Conservation (phyloP, 2,113 vertebrate genomes). For the Triplophysa rosa region DNA sequence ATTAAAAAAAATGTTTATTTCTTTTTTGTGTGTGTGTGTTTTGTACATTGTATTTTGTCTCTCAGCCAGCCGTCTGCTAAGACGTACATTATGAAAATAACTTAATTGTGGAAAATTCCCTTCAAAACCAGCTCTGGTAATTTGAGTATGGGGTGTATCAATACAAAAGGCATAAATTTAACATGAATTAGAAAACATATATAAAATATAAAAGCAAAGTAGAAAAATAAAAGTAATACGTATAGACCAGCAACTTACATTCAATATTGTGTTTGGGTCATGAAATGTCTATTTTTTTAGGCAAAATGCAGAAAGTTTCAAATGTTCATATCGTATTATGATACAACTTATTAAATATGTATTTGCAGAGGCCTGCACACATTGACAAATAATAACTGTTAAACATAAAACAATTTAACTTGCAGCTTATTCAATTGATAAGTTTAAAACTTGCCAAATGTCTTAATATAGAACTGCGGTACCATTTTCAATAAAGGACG, state of each 20-base stretch:
- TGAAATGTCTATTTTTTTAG: not conserved
- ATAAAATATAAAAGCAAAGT: slow-evolving; percentile 9
- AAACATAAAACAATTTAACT: not conserved
- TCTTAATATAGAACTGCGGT: not conserved
- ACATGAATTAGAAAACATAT: not conserved
- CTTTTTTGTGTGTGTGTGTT: not conserved
- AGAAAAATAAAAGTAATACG: not conserved
- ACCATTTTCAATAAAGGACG: too few species aligned
- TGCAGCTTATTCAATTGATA: too few species aligned
- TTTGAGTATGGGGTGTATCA: not conserved
- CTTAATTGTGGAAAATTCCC: not conserved
- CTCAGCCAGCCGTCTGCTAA: not conserved
- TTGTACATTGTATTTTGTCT: not conserved
- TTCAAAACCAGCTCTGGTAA: not conserved
- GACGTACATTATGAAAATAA: slow-evolving; percentile 1
- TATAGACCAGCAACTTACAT: not conserved
- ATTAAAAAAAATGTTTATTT: not conserved
- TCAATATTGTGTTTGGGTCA: not conserved
- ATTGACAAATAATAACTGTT: not conserved
- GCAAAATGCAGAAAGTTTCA: not conserved
- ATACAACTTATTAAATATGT: not conserved
- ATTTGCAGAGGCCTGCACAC: not conserved
- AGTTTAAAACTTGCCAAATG: not conserved
- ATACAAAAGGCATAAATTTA: not conserved
- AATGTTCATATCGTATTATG: not conserved